phyloP scores from a whole-genome alignment of 1,140 invertebrate genomes.

The Globodera ellingtonae region DNA sequence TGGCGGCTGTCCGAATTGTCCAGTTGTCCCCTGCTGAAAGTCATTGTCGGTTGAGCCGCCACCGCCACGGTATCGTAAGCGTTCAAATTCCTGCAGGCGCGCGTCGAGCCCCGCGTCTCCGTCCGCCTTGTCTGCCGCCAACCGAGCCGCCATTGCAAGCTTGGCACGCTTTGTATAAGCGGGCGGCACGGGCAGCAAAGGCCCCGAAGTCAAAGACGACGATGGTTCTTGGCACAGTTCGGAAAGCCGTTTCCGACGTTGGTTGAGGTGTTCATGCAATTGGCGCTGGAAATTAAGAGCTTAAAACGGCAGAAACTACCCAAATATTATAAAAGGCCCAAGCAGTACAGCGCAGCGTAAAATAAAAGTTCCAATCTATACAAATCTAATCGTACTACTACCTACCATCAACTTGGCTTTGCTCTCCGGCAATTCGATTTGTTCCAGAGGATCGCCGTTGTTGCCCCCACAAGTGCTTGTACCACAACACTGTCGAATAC shows the following conservation, averaged over 20 bases:
- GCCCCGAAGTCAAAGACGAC: neutral
- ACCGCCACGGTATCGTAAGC: neutral
- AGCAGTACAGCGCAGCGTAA: no score
- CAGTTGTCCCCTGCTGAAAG: neutral
- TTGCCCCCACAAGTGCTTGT: no score
- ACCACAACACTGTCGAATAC: slow-evolving; percentile 4
- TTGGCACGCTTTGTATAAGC: neutral
- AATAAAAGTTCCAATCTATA: neutral
- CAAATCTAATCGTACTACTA: neutral
- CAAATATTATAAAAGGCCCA: no score
- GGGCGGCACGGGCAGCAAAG: neutral
- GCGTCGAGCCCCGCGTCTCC: slow-evolving; percentile 5
- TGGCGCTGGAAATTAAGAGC: neutral
- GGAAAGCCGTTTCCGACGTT: neutral
- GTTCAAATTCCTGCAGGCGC: neutral
- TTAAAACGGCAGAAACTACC: no score
- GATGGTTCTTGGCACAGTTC: neutral
- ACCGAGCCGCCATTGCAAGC: neutral
- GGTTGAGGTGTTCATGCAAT: neutral
- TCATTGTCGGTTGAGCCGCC: neutral
- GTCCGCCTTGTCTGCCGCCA: slow-evolving; percentile 3
- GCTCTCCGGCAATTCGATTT: neutral
- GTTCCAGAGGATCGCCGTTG: neutral
- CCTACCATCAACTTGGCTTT: slow-evolving; percentile 1
- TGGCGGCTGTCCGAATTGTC: neutral